Base-by-base conservation (phyloP, 2,113 vertebrate species). In the Chaetops frenatus region DNA sequence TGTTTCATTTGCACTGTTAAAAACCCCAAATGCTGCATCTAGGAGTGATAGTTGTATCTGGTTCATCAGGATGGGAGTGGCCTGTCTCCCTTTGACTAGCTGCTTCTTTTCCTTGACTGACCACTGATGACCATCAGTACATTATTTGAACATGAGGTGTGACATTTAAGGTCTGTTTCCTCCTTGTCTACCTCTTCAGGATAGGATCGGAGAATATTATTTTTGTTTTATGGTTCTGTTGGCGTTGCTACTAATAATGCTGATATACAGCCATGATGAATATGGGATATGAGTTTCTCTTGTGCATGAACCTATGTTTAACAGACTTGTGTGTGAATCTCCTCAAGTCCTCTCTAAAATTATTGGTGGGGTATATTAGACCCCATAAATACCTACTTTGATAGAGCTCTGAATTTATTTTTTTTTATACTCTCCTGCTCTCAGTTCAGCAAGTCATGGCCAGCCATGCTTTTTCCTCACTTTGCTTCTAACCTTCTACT, bases 1-100 rank as follows among this genome's bases (percentile, higher is more conserved):
- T 27, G 18, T 61, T 35, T 15, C 33, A 3, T 74, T 88, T 0
- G 0, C 12, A 0, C 4, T 20, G 6, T 44, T 86, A 31, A 7
- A 77, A 69, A 81, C 12, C 6, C 14, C 15, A 40, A 11, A 20
- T 71, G n/a, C 25, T 70, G 12, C 4, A 9, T 31, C 13, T 27
- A 29, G 36, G 23, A 20, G 36, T 61, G 20, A 22, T 13, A 36
- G 17, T 27, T 38, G 33, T 8, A 0, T n/a, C 42, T 29, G 29
- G 6, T 47, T 81, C 1, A 5, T 62, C 1, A 2, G 15, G 5
- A 23, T 61, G 21, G 24, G 28, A 84, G 47, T 50, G 16, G 9
- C 10, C 14, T 27, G 4, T 20, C 4, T 35, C 28, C 22, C 7
- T 47, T 53, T 66, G 12, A 13, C 27, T 33, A 31, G 16, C 14